Percentiles rank a stretch among this genome's conserved stretches.
These are phyloP conservation scores for Malurus melanocephalus DNA, from an alignment of 2,113 vertebrate genomes.

Conservation along the genomic window DNA sequence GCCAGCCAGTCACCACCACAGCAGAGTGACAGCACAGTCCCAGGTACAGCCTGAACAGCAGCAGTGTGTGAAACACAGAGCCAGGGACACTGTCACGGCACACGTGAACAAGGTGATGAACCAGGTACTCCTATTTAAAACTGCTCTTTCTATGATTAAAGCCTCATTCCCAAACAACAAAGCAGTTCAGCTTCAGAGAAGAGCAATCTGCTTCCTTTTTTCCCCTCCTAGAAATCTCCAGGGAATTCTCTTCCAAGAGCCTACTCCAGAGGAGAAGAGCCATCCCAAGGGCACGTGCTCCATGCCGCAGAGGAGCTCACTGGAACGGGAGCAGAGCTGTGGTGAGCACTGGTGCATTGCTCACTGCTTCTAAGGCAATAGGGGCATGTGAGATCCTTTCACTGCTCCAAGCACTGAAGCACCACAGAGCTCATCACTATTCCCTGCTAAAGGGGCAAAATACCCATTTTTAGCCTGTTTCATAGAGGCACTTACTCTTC, in stretches of 20 bases:
- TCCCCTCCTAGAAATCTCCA: neutral
- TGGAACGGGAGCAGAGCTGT: neutral
- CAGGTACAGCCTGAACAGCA: neutral
- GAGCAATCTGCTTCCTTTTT: neutral
- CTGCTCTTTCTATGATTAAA: neutral
- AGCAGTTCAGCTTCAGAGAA: neutral
- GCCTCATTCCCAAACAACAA: neutral
- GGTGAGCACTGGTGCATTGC: neutral
- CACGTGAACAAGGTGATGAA: neutral
- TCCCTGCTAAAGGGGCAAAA: rapidly evolving
- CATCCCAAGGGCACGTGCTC: neutral
- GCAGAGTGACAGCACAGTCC: neutral
- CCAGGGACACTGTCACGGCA: rapidly evolving
- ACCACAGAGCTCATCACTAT: neutral
- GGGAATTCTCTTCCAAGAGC: neutral
- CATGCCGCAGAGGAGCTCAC: neutral
- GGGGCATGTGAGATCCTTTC: neutral
- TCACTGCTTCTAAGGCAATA: neutral
- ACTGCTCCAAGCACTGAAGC: neutral
- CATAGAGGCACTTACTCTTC: neutral
- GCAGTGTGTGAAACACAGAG: neutral
- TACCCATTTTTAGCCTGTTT: neutral
- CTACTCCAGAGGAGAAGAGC: neutral
- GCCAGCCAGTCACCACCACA: neutral
- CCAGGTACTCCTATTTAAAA: neutral